Conservation (phyloP, 2,888 invertebrate genomes). For the Erannis defoliaria region DNA sequence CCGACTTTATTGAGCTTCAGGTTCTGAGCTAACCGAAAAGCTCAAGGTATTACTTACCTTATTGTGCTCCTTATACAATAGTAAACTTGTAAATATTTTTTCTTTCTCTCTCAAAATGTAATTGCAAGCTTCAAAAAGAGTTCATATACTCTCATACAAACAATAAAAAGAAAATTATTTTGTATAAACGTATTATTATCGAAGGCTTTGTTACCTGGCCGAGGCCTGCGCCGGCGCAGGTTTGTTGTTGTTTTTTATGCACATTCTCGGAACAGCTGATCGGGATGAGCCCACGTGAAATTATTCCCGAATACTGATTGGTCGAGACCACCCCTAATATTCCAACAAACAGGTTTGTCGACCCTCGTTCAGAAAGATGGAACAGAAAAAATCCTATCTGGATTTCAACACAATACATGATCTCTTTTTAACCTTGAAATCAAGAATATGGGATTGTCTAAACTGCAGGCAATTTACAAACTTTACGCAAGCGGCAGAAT, state of each 20-base stretch:
- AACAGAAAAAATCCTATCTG: constrained; percentile 30
- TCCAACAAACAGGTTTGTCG: constrained; percentile 44
- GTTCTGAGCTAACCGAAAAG: too few relatives aligned
- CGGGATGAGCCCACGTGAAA: constrained; percentile 65
- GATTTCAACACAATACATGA: constrained; percentile 12
- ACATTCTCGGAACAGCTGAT: constrained; percentile 80
- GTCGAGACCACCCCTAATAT: constrained; percentile 55
- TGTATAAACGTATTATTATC: constrained; percentile 52
- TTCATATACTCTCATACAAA: not conserved
- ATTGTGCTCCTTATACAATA: not conserved
- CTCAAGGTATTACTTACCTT: not conserved
- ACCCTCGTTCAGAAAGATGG: constrained; percentile 33
- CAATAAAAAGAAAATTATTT: constrained; percentile 41
- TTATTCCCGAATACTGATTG: constrained; percentile 55
- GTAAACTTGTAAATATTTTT: not conserved
- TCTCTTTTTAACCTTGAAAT: not conserved
- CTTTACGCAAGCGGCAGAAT: not conserved
- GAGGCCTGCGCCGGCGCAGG: constrained; percentile 53
- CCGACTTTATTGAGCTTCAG: not conserved
- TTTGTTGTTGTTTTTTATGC: constrained; percentile 75
- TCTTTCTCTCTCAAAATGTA: not conserved
- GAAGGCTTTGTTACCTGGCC: constrained; percentile 65
- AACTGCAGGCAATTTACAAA: not conserved
- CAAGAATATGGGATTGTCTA: not conserved
- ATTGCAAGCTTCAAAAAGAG: not conserved